Conservation (phyloP, 2,113 vertebrate genomes). For the Brachypteracias leptosomus region DNA sequence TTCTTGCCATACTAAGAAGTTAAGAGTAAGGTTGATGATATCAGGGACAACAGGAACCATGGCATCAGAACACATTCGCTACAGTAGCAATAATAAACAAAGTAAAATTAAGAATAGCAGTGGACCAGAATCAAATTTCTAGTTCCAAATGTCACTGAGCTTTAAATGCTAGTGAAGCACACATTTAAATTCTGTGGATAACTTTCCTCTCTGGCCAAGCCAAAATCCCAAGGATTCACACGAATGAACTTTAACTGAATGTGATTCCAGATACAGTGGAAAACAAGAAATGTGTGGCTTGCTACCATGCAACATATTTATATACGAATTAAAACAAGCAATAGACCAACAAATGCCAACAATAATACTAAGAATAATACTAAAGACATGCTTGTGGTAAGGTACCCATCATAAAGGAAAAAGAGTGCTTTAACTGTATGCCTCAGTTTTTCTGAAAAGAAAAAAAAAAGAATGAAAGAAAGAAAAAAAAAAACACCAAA, state of each 20-base stretch:
- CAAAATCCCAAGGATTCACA: neutral
- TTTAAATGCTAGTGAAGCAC: neutral
- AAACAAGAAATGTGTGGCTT: neutral
- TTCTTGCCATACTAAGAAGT: neutral
- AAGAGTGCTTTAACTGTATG: neutral
- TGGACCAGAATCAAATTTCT: neutral
- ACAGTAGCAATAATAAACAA: neutral
- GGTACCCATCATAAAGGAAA: neutral
- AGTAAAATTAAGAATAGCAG: slow-evolving; percentile 10
- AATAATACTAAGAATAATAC: neutral
- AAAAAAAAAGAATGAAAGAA: neutral
- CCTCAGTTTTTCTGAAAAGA: neutral
- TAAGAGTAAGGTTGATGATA: neutral
- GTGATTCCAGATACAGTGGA: neutral
- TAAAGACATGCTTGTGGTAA: neutral
- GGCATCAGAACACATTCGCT: neutral
- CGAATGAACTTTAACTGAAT: neutral
- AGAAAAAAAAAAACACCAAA: neutral
- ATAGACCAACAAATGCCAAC: neutral
- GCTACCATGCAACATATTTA: neutral
- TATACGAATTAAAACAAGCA: slow-evolving; percentile 20
- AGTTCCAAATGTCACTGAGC: slow-evolving; percentile 1
- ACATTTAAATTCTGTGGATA: neutral
- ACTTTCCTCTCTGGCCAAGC: neutral
- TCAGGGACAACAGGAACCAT: neutral